Evolutionary conservation across 2,113 vertebrate species (phyloP).

Genomic region (Riparia riparia): DNA sequence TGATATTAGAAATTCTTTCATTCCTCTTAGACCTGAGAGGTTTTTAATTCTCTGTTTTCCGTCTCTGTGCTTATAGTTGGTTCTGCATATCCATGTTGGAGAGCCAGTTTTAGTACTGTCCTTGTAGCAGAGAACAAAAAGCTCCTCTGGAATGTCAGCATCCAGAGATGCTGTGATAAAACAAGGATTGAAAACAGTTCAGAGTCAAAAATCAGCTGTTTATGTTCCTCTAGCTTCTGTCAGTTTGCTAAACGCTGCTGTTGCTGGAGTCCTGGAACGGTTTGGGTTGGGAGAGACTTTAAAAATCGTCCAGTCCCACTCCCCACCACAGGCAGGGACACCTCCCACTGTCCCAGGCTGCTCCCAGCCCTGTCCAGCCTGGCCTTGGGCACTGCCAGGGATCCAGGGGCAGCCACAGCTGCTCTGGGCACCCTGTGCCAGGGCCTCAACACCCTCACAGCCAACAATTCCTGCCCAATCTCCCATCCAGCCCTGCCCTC

Average conservation of each 20-base stretch:
- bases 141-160: not conserved
- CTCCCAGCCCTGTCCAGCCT: not conserved
- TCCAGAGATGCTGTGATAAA: not conserved
- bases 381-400: not conserved
- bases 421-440: not conserved
- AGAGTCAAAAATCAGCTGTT: not conserved
- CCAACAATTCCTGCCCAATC: not conserved
- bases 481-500: not conserved
- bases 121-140: not conserved
- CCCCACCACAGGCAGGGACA: not conserved
- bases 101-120: not conserved
- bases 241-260: not conserved
- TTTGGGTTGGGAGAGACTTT: not conserved
- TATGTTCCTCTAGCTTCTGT: not conserved
- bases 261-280: not conserved
- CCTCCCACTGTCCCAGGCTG: rapidly evolving
- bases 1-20: not conserved
- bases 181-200: not conserved
- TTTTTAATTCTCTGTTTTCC: not conserved
- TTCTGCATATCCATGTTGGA: not conserved
- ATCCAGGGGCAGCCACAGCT: not conserved
- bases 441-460: not conserved
- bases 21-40: not conserved
- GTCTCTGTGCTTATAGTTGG: not conserved
- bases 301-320: not conserved